Evolutionary conservation across 2,113 vertebrate species (phyloP).

Genomic region (Vidua chalybeata): DNA sequence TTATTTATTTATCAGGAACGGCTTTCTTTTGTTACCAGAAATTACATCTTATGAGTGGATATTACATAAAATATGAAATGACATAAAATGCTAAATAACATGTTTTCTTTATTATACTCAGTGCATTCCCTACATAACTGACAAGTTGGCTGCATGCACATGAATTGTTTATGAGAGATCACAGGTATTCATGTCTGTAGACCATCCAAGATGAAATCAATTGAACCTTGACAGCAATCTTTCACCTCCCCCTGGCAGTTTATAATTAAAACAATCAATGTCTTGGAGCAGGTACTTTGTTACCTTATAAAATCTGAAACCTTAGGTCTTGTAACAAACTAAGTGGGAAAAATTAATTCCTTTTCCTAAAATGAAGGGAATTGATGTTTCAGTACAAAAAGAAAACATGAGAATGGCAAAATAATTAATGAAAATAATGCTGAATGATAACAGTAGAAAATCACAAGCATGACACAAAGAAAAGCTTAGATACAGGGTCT

Average conservation of each 20-base stretch:
- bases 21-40: background rate
- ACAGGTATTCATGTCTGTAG: background rate
- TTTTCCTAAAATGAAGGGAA: slow-evolving; percentile 17
- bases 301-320: background rate
- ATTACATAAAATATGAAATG: background rate
- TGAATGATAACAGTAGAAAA: background rate
- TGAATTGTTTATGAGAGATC: background rate
- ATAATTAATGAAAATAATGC: background rate
- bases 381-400: background rate
- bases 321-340: background rate
- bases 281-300: background rate
- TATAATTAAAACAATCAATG: slow-evolving; percentile 20
- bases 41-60: background rate
- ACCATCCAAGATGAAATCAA: slow-evolving; percentile 11
- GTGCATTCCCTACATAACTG: background rate
- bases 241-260: background rate
- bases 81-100: background rate
- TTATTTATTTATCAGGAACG: background rate
- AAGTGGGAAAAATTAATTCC: background rate
- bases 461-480: background rate
- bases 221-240: slow-evolving; percentile 15
- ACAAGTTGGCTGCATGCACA: background rate
- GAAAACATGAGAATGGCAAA: background rate
- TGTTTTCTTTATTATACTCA: background rate
- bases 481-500: background rate